Percentiles rank a stretch among this genome's conserved stretches.
These are phyloP conservation scores for Rhynchopsitta pachyrhyncha DNA, from an alignment of 2,113 vertebrate species.

Conservation along the genomic window DNA sequence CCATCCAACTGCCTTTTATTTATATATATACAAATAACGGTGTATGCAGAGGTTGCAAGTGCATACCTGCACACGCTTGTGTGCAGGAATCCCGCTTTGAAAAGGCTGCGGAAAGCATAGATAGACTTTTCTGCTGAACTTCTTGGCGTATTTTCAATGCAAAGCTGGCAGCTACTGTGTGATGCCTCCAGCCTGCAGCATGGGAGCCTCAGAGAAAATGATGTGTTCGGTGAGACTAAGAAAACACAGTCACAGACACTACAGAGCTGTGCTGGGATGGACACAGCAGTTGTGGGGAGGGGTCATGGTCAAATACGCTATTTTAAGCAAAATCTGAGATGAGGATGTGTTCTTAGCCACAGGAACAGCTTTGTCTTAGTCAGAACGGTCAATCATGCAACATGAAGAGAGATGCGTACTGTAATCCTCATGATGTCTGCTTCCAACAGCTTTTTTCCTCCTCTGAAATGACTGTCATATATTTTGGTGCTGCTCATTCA, in stretches of 20 bases:
- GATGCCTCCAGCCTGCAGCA: not conserved
- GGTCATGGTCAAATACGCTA: not conserved
- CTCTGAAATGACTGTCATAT: conserved; percentile 47
- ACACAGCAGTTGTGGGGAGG: not conserved
- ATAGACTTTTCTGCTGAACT: not conserved
- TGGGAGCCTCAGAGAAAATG: not conserved
- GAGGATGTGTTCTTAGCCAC: conserved; percentile 60
- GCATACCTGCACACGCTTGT: not conserved
- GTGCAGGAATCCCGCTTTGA: not conserved
- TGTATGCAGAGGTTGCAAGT: not conserved
- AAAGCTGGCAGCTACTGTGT: not conserved
- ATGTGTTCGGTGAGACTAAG: not conserved
- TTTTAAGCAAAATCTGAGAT: conserved; percentile 60
- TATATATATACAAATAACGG: not conserved
- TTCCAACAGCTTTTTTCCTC: conserved; percentile 47
- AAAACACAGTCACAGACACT: conserved; percentile 11
- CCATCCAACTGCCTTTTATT: not conserved
- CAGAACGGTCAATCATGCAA: conserved; percentile 55
- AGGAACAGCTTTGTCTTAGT: conserved; percentile 67
- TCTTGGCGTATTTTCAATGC: not conserved
- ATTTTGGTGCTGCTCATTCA: conserved; percentile 32
- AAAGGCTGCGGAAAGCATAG: not conserved
- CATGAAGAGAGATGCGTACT: not conserved
- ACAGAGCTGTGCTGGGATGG: not conserved
- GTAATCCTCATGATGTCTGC: conserved; percentile 11